Evolutionary conservation across 1,140 invertebrate genomes (phyloP), one percentile per base, ranked within the genome.

Genomic region (Lordiphosa stackelbergi): DNA sequence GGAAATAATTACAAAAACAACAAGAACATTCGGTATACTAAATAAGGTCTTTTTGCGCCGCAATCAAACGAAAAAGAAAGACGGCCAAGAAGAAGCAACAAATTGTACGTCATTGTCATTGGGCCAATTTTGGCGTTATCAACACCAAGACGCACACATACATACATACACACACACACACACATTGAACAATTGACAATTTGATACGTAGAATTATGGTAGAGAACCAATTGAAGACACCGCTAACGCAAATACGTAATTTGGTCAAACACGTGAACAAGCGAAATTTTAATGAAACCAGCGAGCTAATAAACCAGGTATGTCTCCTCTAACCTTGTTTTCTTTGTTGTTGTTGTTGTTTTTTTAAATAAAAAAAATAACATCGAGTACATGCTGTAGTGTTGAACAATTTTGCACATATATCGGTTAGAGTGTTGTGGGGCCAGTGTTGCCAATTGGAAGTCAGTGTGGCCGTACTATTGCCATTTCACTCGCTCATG

Each of bases 241-340:
- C 95, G 92, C 94, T 97, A 93, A 95, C 95, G 92, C 95, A 97
- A 94, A 97, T 98, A 91, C 95, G 93, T 94, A 95, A 95, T 94
- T 95, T 97, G 90, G 94, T 98, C 92, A 92, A 93, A 89, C 97
- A 95, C 92, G 93, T 97, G 91, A 95, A 92, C 89, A 97, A 97
- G 92, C 96, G 96, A 91, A 98, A 97, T 91, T 96, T 94, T 88
- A 92, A 92, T 89, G 93, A 94, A 89, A 95, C 96, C 85, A 88
- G 68, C 63, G 74, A 85, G 41, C 74, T 71, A 69, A 71, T 91
- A 73, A 87, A 88, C 60, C 88, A 90, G 89, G 90, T 90, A 73
- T 87, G 88, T 79, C 63, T 47, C 35, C 45, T 19, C 43, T 69
- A 65, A 69, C 66, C 66, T 69, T 69, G 61, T 46, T 46, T 46